These are phyloP conservation scores for Drosophila fulvimacula DNA, from an alignment of 2,888 invertebrate genomes.

Conservation along the genomic window DNA sequence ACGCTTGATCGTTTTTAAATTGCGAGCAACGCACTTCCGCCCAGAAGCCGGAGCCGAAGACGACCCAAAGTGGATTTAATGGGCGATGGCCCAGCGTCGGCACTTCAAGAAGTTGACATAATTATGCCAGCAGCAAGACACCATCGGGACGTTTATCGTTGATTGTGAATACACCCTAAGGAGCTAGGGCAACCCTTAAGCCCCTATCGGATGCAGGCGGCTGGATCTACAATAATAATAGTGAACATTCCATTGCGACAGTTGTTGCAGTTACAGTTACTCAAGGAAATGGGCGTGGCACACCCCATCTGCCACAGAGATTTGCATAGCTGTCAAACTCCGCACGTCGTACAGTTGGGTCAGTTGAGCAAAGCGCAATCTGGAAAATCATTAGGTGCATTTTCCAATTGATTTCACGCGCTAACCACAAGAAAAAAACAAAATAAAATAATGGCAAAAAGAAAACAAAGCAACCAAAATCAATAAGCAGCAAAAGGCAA, in stretches of 20 bases:
- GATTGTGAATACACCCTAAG: constrained; percentile 28
- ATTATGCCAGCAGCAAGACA: constrained; percentile 68
- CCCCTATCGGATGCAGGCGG: constrained; percentile 8
- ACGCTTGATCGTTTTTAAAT: constrained; percentile 79
- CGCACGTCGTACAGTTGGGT: constrained; percentile 57
- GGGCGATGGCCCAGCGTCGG: constrained; percentile 48
- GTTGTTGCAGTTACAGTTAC: constrained; percentile 46
- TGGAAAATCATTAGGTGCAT: constrained; percentile 75
- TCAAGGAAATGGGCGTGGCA: constrained; percentile 63
- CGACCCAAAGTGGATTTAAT: constrained; percentile 37
- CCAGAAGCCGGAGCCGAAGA: constrained; percentile 12
- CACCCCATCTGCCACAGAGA: constrained; percentile 14
- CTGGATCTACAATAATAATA: constrained; percentile 27
- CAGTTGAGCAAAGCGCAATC: constrained; percentile 52
- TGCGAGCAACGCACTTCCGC: constrained; percentile 71
- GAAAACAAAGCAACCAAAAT: constrained; percentile 57
- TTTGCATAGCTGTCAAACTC: constrained; percentile 49
- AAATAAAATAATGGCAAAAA: constrained; percentile 9
- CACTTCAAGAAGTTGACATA: constrained; percentile 79
- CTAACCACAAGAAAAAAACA: constrained; percentile 52
- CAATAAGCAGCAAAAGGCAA: constrained; percentile 75
- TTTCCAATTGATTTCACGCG: constrained; percentile 78
- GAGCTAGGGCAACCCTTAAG: constrained; percentile 54
- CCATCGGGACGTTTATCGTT: constrained; percentile 29
- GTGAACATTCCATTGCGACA: constrained; percentile 55